Percentiles rank a stretch among this genome's conserved stretches.
Evolutionary conservation across 1,140 invertebrate species (phyloP).

Genomic region (Drosophila azteca): DNA sequence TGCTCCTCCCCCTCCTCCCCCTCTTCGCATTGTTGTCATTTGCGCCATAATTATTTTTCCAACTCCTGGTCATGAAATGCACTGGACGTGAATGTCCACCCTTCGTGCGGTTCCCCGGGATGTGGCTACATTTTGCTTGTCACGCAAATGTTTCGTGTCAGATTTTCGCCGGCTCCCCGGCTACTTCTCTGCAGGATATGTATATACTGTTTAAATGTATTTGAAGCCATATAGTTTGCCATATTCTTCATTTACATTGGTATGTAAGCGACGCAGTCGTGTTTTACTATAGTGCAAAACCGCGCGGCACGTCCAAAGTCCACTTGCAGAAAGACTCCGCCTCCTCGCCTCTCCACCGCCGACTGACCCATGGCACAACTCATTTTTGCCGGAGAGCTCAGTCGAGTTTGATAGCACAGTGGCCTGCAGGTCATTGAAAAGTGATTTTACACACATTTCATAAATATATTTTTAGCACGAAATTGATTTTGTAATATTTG

Average conservation of each 20-base stretch:
- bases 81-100: constrained; percentile 13
- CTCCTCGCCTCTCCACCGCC: constrained; percentile 26
- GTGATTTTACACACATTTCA: background rate
- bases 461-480: no score
- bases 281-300: constrained; percentile 27
- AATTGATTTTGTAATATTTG: no score
- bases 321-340: constrained; percentile 41
- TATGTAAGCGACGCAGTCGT: constrained; percentile 18
- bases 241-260: constrained; percentile 22
- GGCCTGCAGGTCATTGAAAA: background rate
- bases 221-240: constrained; percentile 18
- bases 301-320: constrained; percentile 53
- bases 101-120: constrained; percentile 9
- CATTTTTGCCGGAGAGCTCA: constrained; percentile 19
- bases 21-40: constrained; percentile 48
- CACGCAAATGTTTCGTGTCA: constrained; percentile 76
- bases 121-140: constrained; percentile 62
- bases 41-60: constrained; percentile 67
- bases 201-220: constrained; percentile 30
- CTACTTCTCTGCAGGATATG: constrained; percentile 54
- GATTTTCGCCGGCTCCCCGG: constrained; percentile 57
- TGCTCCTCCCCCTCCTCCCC: background rate
- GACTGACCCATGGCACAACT: constrained; percentile 57
- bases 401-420: constrained; percentile 1
- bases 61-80: constrained; percentile 23